Base-by-base conservation (phyloP, 2,797 vertebrate species). In the Amniataba percoides region DNA sequence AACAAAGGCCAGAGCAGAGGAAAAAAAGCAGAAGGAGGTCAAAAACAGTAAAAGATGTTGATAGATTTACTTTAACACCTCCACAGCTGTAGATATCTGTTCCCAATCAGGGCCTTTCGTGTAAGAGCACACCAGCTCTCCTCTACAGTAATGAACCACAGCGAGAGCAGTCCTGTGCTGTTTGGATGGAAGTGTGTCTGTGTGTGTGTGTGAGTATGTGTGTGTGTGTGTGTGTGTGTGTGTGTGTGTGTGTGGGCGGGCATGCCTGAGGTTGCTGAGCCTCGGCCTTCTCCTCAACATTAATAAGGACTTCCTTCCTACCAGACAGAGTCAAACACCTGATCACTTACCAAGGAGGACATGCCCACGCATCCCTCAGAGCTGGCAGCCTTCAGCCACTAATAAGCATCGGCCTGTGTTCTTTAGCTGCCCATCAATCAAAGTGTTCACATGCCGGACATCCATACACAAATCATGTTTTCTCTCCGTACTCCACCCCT, bases 271-370 rank as follows among this genome's bases (percentile, higher is more conserved):
- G 92, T 93, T 93, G 89, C 91, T 92, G 87, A 90, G 91, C 88
- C 83, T 88, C 84, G 60, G 87, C 88, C 91, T 91, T 90, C 91
- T 91, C 88, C 81, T 93, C 77, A 77, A 89, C 89, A 91, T 93
- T 94, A 94, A 93, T 94, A 92, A 93, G 92, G 88, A 94, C 93
- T 95, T 95, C 94, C 94, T 95, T 95, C 93, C 93, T 93, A 86
- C 89, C 94, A 95, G 93, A 94, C 93, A 91, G 81, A 92, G 89
- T 94, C 89, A 91, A 94, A 94, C 94, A 92, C 89, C 91, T 93
- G 92, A 92, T 93, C 92, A 90, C 87, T 93, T 91, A 93, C 88
- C 85, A 83, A 74, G 82, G 85, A 91, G 81, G 91, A 93, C 89
- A 92, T 90, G 89, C 92, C 93, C 90, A 92, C 80, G 89, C 92